Evolutionary conservation across 2,888 invertebrate species (phyloP).

Genomic region (Archaeoteleia sp.): DNA sequence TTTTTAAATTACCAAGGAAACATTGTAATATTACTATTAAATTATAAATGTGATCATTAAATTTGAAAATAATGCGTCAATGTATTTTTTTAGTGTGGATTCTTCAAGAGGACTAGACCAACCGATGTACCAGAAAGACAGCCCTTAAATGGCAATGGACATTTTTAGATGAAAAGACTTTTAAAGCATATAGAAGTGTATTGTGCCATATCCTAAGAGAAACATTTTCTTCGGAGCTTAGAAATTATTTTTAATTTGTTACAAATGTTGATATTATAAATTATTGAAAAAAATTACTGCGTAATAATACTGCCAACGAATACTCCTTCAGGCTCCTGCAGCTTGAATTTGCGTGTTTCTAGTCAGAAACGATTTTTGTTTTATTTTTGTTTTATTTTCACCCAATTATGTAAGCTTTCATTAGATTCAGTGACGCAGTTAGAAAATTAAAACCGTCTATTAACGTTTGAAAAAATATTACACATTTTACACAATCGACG

Average conservation of each 20-base stretch:
- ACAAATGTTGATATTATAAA: neutral
- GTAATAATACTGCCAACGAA: constrained; percentile 64
- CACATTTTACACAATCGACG: constrained; percentile 16
- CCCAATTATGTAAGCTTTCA: constrained; percentile 1
- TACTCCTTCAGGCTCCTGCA: constrained; percentile 71
- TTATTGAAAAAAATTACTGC: constrained; percentile 14
- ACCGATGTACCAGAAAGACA: constrained; percentile 88
- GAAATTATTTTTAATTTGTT: neutral
- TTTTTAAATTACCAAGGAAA: neutral
- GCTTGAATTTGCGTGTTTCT: constrained; percentile 71
- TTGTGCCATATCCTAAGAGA: too few relatives aligned
- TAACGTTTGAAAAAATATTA: neutral
- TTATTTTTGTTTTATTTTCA: constrained; percentile 20
- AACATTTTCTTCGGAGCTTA: too few relatives aligned
- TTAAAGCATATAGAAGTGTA: neutral
- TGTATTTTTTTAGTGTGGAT: constrained; percentile 83
- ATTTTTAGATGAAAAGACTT: constrained; percentile 61
- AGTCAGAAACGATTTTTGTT: constrained; percentile 70
- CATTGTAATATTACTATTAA: neutral
- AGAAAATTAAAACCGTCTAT: neutral
- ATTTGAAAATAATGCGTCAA: too few relatives aligned
- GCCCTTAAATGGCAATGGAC: constrained; percentile 86
- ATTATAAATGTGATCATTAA: neutral
- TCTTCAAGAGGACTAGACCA: constrained; percentile 94
- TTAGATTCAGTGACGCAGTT: constrained; percentile 25